These are phyloP conservation scores for Polypedilum pembai DNA, from an alignment of 1,140 invertebrate genomes.

Conservation along the genomic window DNA sequence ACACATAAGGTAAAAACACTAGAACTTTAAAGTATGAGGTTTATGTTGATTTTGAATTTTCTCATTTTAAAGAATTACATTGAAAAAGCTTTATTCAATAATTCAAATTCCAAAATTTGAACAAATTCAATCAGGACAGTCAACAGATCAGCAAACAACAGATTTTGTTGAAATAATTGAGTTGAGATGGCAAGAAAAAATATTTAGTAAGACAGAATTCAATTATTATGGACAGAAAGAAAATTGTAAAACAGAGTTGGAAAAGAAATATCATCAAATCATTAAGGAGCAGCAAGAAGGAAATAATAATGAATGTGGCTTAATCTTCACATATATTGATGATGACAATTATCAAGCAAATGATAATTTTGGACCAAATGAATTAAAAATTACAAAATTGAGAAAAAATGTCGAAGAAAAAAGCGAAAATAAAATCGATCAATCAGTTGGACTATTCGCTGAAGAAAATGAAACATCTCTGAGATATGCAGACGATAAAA, in stretches of 20 bases:
- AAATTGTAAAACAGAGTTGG: not conserved
- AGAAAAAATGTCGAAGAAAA: not conserved
- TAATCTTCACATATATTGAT: not conserved
- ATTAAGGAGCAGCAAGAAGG: no score
- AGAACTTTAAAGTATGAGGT: no score
- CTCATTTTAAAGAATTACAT: not conserved
- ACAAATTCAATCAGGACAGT: slow-evolving; percentile 1
- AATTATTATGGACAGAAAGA: slow-evolving; percentile 8
- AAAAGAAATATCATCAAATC: not conserved
- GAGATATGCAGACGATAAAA: not conserved
- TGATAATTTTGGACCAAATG: not conserved
- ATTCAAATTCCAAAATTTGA: slow-evolving; percentile 14
- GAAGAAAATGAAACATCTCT: not conserved
- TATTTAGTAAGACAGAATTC: not conserved
- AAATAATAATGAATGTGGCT: not conserved
- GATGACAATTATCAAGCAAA: not conserved
- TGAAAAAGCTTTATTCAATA: slow-evolving; percentile 17
- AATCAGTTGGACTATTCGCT: not conserved
- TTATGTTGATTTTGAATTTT: not conserved
- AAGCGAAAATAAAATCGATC: not conserved
- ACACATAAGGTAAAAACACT: slow-evolving; percentile 6
- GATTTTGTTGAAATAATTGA: not conserved
- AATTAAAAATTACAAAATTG: not conserved
- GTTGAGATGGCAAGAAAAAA: not conserved
- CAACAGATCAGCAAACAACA: not conserved